Percentiles rank a stretch among this genome's conserved stretches.
Conservation (phyloP, 2,113 vertebrate genomes). For the Callorhinus ursinus region DNA sequence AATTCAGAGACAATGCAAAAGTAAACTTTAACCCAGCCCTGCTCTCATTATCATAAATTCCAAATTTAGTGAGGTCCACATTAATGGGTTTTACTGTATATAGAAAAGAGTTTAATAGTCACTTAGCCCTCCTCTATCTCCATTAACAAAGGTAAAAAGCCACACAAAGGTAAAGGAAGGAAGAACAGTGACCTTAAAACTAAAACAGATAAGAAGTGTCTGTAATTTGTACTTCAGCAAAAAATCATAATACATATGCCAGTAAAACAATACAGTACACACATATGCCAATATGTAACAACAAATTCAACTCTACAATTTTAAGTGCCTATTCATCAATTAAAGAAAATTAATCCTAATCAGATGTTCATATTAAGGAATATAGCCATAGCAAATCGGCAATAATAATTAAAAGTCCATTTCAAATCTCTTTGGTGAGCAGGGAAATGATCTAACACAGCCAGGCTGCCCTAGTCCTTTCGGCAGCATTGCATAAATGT, state of each 20-base stretch:
- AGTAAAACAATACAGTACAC: background rate
- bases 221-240: conserved; percentile 56
- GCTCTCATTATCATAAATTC: conserved; percentile 78
- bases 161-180: conserved; percentile 65
- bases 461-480: background rate
- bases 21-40: conserved; percentile 73
- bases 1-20: conserved; percentile 63
- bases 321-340: conserved; percentile 65
- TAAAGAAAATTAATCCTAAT: conserved; percentile 77
- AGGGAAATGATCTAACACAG: conserved; percentile 31
- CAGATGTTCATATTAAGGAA: conserved; percentile 59
- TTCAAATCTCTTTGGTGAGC: conserved; percentile 18
- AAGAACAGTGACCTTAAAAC: conserved; percentile 78
- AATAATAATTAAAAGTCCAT: conserved; percentile 69
- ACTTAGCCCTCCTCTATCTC: conserved; percentile 66
- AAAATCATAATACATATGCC: conserved; percentile 33
- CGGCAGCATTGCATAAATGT: background rate
- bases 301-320: conserved; percentile 62
- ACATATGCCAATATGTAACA: background rate
- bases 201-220: conserved; percentile 70
- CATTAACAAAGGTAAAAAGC: conserved; percentile 71
- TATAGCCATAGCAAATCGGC: background rate
- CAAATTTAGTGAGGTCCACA: conserved; percentile 69
- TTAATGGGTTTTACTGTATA: conserved; percentile 75
- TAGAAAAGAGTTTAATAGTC: conserved; percentile 77